Evolutionary conservation across 2,888 invertebrate species (phyloP).

Genomic region (Nemurella pictetii): DNA sequence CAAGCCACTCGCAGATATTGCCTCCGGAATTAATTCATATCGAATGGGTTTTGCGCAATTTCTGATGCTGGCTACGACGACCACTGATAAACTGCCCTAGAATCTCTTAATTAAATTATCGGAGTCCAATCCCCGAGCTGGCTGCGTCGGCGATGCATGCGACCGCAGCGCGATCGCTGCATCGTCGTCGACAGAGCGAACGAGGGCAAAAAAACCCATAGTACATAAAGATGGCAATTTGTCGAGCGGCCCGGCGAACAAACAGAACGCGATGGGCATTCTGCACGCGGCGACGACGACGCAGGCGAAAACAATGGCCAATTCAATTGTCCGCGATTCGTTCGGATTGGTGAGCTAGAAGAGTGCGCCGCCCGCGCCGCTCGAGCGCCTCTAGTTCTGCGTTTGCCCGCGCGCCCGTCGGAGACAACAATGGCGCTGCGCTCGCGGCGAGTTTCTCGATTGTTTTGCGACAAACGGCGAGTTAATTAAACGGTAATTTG

Average conservation of each 20-base stretch:
- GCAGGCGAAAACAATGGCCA: background rate
- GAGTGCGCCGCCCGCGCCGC: background rate
- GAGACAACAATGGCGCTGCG: constrained; percentile 5
- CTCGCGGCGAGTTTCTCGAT: constrained; percentile 23
- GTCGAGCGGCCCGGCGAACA: background rate
- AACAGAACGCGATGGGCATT: background rate
- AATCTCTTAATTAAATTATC: background rate
- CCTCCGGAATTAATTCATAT: background rate
- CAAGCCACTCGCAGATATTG: background rate
- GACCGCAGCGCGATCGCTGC: too few species aligned
- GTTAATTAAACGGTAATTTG: constrained; percentile 16
- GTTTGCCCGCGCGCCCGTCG: background rate
- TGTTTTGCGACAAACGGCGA: background rate
- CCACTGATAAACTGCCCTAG: background rate
- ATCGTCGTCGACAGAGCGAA: background rate
- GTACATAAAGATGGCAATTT: background rate
- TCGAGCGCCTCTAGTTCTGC: background rate
- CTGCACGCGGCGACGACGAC: too few species aligned
- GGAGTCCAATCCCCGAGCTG: background rate
- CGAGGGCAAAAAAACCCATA: background rate
- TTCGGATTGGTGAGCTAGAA: constrained; percentile 35
- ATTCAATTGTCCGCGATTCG: background rate
- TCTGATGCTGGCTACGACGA: background rate
- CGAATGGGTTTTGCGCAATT: background rate
- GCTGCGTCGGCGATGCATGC: background rate